Conservation (phyloP, 2,113 vertebrate species). For the Sitta europaea region DNA sequence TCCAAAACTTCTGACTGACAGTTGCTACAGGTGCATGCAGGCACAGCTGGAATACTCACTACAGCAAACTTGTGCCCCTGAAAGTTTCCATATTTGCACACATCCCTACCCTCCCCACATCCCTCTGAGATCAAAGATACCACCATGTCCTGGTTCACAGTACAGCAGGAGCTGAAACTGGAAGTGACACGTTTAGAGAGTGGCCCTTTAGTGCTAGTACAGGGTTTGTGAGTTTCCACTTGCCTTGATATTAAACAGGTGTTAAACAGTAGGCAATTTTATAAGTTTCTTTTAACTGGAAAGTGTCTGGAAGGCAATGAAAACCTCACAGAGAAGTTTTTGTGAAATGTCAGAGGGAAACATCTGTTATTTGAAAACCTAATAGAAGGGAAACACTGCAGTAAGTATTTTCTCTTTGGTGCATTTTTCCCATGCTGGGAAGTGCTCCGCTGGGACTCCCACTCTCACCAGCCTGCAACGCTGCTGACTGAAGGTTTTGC, state of each 20-base stretch:
- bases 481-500: neutral
- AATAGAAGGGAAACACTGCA: neutral
- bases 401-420: neutral
- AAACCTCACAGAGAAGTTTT: constrained; percentile 19
- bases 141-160: neutral
- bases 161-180: neutral
- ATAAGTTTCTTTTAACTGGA: neutral
- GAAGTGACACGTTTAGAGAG: neutral
- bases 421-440: neutral
- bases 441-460: neutral
- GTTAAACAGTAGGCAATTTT: constrained; percentile 34
- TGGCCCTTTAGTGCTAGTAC: neutral
- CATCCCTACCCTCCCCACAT: neutral
- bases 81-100: neutral
- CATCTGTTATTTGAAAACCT: constrained; percentile 21
- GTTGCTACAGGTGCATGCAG: neutral
- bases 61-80: neutral
- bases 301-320: constrained; percentile 36
- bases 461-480: neutral
- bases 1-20: neutral
- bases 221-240: neutral
- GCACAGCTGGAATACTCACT: neutral
- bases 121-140: neutral
- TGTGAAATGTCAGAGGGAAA: constrained; percentile 42
- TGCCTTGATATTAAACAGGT: constrained; percentile 28